Evolutionary conservation across 2,113 vertebrate species (phyloP).

Genomic region (Pelusios castaneus): DNA sequence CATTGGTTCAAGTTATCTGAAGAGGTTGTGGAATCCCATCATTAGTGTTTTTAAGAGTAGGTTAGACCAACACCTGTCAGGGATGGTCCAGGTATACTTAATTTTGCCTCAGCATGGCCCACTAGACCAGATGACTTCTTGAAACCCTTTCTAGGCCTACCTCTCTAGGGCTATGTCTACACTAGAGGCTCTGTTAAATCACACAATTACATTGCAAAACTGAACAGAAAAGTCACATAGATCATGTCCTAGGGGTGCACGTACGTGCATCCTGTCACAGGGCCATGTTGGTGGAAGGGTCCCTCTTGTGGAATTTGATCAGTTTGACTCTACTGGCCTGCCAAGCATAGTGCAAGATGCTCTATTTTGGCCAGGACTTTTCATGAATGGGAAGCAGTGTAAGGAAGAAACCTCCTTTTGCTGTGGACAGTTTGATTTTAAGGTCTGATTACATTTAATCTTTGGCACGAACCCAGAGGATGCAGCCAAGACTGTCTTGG

Average conservation of each 20-base stretch:
- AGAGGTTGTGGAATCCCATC: background rate
- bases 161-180: background rate
- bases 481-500: conserved; percentile 63
- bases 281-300: background rate
- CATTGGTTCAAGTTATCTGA: background rate
- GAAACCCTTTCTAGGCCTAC: background rate
- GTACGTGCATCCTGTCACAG: no score
- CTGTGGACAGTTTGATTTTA: conserved; percentile 61
- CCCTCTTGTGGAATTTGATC: background rate
- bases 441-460: conserved; percentile 65
- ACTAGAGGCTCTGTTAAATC: no score
- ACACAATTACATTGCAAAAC: no score
- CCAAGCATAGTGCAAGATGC: background rate
- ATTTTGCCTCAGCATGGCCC: background rate
- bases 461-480: conserved; percentile 68
- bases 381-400: background rate
- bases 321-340: background rate
- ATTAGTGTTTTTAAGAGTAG: background rate
- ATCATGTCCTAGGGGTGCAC: no score
- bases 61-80: background rate
- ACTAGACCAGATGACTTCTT: background rate
- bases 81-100: background rate
- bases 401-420: conserved; percentile 10
- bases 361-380: background rate
- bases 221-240: no score